Conservation (phyloP, 2,888 invertebrate species). For the Orthosia cruda region DNA sequence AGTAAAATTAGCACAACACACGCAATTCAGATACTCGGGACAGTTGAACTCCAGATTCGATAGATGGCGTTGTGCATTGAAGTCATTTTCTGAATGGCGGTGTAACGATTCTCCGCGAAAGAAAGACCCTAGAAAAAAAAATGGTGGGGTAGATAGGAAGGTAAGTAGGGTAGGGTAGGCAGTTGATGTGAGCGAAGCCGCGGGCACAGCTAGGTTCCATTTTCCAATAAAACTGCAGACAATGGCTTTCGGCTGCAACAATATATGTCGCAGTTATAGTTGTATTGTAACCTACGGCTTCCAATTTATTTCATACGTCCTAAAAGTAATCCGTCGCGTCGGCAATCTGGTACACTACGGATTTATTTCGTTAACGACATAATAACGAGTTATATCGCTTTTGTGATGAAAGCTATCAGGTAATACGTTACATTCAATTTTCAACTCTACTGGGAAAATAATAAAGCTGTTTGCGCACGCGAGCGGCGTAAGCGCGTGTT, state of each 20-base stretch:
- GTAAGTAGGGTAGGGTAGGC: too few species aligned
- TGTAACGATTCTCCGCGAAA: too few species aligned
- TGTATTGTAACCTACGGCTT: conserved; percentile 42
- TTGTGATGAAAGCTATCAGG: conserved; percentile 67
- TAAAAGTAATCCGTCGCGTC: conserved; percentile 71
- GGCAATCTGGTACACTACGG: conserved; percentile 66
- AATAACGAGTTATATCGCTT: conserved; percentile 78
- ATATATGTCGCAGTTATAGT: conserved; percentile 10
- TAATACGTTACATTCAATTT: conserved; percentile 46
- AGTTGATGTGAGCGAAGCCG: too few species aligned
- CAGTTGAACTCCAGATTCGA: too few species aligned
- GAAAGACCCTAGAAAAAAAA: too few species aligned
- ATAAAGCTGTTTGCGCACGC: conserved; percentile 32
- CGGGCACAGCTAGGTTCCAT: too few species aligned
- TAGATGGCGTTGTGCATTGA: too few species aligned
- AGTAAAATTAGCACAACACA: too few species aligned
- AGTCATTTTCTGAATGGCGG: too few species aligned
- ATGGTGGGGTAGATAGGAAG: too few species aligned
- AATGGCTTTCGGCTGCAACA: conserved; percentile 13
- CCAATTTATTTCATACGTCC: conserved; percentile 69
- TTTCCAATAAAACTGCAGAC: conserved; percentile 12
- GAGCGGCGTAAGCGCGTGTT: conserved; percentile 33
- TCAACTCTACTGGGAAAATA: conserved; percentile 51
- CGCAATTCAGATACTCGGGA: too few species aligned
- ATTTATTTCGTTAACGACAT: conserved; percentile 80